These are phyloP conservation scores for Chionoecetes opilio DNA, from an alignment of 1,140 invertebrate genomes.

Conservation along the genomic window DNA sequence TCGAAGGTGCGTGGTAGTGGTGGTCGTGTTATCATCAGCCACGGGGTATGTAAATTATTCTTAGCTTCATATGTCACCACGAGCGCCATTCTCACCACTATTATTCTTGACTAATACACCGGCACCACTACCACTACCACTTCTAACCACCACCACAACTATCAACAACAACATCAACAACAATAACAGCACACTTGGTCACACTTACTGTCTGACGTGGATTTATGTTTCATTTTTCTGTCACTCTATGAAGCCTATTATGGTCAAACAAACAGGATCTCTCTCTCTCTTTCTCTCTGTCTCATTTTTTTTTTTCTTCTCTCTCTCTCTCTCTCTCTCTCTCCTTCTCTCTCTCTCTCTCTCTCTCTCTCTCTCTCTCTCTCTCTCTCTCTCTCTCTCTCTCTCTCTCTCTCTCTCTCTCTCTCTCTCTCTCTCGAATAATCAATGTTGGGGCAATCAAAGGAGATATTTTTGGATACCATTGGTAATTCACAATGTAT, in stretches of 20 bases:
- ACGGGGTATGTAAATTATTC: too few species aligned
- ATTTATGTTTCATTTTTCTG: neutral
- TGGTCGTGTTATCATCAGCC: neutral
- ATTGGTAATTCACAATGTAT: neutral
- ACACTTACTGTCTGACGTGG: neutral
- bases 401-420: neutral
- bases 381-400: conserved; percentile 3
- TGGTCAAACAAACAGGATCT: neutral
- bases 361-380: conserved; percentile 9
- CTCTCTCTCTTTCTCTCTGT: too few species aligned
- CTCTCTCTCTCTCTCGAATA: neutral
- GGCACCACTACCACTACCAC: neutral
- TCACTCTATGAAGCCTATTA: neutral
- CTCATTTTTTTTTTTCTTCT: too few species aligned
- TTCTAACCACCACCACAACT: neutral
- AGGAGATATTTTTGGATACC: neutral
- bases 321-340: neutral
- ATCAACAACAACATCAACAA: neutral
- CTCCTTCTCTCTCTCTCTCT: neutral
- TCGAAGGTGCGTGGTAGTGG: neutral
- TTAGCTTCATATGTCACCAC: too few species aligned
- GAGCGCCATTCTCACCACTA: too few species aligned
- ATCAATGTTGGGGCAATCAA: neutral
- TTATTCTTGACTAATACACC: too few species aligned
- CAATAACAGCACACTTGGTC: neutral